Conservation (phyloP, 2,888 invertebrate genomes). For the Hirtodrosophila trivittata region DNA sequence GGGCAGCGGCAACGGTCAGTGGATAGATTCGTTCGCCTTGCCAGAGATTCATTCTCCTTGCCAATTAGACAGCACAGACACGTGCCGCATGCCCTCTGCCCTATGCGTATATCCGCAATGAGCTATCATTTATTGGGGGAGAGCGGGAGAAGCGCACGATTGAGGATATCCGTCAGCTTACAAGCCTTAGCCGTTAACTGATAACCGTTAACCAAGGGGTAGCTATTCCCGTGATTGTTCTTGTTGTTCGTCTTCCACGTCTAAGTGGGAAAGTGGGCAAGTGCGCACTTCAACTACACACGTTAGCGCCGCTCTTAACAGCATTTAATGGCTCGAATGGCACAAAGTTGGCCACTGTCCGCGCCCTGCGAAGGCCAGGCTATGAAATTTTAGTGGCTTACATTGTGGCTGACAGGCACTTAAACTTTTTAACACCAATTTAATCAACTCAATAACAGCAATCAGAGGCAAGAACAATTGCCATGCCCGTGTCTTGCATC, state of each 20-base stretch:
- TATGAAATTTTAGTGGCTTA: constrained; percentile 69
- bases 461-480: constrained; percentile 21
- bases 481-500: constrained; percentile 1
- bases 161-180: constrained; percentile 76
- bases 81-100: constrained; percentile 62
- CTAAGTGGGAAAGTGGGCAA: constrained; percentile 42
- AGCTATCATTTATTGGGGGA: constrained; percentile 62
- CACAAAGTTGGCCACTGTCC: constrained; percentile 18
- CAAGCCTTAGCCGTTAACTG: constrained; percentile 69
- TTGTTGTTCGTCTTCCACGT: constrained; percentile 15
- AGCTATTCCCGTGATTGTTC: constrained; percentile 7
- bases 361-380: constrained; percentile 56
- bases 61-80: constrained; percentile 75
- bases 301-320: constrained; percentile 58
- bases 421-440: constrained; percentile 74
- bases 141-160: constrained; percentile 29
- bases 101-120: constrained; percentile 63
- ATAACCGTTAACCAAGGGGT: constrained; percentile 47
- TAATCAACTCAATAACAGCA: constrained; percentile 63
- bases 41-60: constrained; percentile 66
- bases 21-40: constrained; percentile 29
- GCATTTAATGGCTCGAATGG: constrained; percentile 50
- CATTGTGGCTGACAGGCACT: constrained; percentile 70
- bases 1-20: constrained; percentile 46
- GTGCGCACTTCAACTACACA: constrained; percentile 75